A percentile compares a stretch with the other conserved stretches of the same genome.
These are phyloP conservation scores for Coturnix japonica DNA, from an alignment of 2,113 vertebrate species.

Conservation along the genomic window DNA sequence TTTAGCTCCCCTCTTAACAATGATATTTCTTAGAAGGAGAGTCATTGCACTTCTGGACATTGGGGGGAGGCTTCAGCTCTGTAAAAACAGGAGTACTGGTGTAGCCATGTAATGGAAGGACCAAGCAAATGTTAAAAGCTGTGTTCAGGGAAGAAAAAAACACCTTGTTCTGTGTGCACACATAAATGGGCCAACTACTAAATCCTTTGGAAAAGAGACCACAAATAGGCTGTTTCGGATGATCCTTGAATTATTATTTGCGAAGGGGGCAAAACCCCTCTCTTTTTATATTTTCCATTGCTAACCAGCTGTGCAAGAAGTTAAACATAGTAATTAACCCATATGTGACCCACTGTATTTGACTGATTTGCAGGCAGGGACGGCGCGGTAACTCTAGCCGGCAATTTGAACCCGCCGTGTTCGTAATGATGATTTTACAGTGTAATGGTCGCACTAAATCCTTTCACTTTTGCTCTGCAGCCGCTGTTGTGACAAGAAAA, in stretches of 20 bases:
- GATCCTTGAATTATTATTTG: slow-evolving; percentile 52
- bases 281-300: slow-evolving; percentile 65
- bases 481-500: slow-evolving; percentile 99
- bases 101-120: neutral
- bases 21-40: neutral
- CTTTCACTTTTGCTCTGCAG: slow-evolving; percentile 83
- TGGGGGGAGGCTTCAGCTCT: neutral
- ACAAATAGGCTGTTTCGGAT: neutral
- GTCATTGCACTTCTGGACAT: neutral
- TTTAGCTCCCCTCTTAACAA: slow-evolving; percentile 29
- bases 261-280: slow-evolving; percentile 59
- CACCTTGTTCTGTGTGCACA: neutral
- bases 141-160: slow-evolving; percentile 5
- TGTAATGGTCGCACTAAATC: slow-evolving; percentile 83
- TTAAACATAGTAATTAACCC: slow-evolving; percentile 84
- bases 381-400: slow-evolving; percentile 79
- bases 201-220: neutral
- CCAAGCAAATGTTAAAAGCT: slow-evolving; percentile 23
- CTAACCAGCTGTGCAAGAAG: slow-evolving; percentile 78
- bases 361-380: slow-evolving; percentile 81
- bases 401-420: slow-evolving; percentile 81
- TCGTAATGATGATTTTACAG: slow-evolving; percentile 82
- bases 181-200: neutral
- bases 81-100: neutral
- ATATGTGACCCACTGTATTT: slow-evolving; percentile 80